Conservation (phyloP, 2,888 invertebrate genomes). For the Eumacrocentrus americanus region DNA sequence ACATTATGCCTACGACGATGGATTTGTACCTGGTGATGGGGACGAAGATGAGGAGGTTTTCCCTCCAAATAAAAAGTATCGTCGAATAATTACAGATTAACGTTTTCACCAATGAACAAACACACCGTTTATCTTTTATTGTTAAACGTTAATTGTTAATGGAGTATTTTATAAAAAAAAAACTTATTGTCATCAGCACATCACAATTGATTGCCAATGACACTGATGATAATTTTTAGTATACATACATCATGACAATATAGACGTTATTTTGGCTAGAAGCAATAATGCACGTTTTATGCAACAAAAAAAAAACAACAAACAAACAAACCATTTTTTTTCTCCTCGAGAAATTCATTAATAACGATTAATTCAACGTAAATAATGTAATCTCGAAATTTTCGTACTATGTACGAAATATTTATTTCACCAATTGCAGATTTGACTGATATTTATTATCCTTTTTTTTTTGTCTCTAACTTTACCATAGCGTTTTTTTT, state of each 20-base stretch:
- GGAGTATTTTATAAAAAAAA: background rate
- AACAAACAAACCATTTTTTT: too few relatives aligned
- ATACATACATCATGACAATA: background rate
- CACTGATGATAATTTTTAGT: background rate
- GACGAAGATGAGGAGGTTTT: slow-evolving; percentile 62
- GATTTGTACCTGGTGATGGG: slow-evolving; percentile 58
- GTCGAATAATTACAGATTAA: slow-evolving; percentile 63
- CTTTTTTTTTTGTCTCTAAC: too few relatives aligned
- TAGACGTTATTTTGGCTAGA: background rate
- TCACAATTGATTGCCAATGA: background rate
- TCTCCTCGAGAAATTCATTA: too few relatives aligned
- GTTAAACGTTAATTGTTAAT: background rate
- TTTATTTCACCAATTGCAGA: too few relatives aligned
- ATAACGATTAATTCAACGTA: too few relatives aligned
- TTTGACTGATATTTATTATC: too few relatives aligned
- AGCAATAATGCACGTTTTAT: background rate
- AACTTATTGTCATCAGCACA: too few relatives aligned
- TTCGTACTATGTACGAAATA: too few relatives aligned
- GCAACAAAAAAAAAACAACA: background rate
- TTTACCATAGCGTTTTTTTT: too few relatives aligned
- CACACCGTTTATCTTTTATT: background rate
- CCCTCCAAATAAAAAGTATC: slow-evolving; percentile 64
- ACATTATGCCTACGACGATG: slow-evolving; percentile 70
- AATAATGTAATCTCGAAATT: too few relatives aligned
- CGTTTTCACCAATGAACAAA: background rate